These are phyloP conservation scores for Drosophila ambigua DNA, from an alignment of 1,140 invertebrate species.

Conservation along the genomic window DNA sequence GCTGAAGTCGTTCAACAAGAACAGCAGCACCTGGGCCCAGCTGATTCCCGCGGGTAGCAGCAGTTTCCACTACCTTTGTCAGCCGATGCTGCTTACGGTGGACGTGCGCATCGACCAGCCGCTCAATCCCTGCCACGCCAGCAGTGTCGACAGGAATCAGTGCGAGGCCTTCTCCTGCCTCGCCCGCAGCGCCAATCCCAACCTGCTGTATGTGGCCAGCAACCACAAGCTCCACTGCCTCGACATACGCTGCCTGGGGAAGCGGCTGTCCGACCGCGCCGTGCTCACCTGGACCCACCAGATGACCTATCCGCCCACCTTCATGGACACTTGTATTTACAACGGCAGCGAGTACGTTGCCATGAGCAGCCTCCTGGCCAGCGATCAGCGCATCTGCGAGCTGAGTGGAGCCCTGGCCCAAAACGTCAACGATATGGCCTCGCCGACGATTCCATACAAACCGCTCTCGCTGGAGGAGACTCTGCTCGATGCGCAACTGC, in stretches of 20 bases:
- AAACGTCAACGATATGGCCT: conserved; percentile 32
- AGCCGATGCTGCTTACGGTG: conserved; percentile 54
- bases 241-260: conserved; percentile 58
- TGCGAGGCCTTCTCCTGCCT: conserved; percentile 61
- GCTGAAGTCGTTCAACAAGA: conserved; percentile 18
- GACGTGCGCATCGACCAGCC: conserved; percentile 44
- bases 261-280: conserved; percentile 50
- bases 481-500: conserved; percentile 27
- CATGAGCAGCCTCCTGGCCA: conserved; percentile 27
- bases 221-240: conserved; percentile 69
- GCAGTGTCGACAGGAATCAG: conserved; percentile 26
- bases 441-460: conserved; percentile 42
- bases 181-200: conserved; percentile 44
- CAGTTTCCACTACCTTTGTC: conserved; percentile 56
- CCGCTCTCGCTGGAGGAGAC: conserved; percentile 54
- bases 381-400: conserved; percentile 62
- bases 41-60: conserved; percentile 26
- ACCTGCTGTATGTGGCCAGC: conserved; percentile 66
- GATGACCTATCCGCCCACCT: conserved; percentile 52
- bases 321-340: conserved; percentile 42
- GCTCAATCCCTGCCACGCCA: conserved; percentile 62
- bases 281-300: conserved; percentile 72
- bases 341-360: conserved; percentile 56
- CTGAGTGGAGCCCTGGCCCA: conserved; percentile 18
- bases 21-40: conserved; percentile 58